Percentiles rank a stretch among this genome's conserved stretches.
Conservation (phyloP, 1,140 invertebrate genomes). For the Solen grandis region DNA sequence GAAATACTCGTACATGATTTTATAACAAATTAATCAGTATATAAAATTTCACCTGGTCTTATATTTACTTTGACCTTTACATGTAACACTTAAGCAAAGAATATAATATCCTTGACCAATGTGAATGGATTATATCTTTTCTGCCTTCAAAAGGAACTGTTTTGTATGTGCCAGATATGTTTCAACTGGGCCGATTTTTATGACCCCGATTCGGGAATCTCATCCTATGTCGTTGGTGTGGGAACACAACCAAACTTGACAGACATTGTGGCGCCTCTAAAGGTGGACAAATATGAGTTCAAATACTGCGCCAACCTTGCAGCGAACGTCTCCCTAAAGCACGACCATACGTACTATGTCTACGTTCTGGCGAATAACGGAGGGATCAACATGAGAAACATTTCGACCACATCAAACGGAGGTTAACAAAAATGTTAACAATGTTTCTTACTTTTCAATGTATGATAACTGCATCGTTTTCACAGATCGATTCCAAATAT, state of each 20-base stretch:
- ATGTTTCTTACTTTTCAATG: too few relatives aligned
- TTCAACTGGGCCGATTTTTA: constrained; percentile 63
- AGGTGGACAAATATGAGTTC: neutral
- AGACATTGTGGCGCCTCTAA: constrained; percentile 26
- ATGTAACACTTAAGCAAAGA: too few relatives aligned
- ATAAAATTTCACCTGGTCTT: too few relatives aligned
- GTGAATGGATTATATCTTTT: too few relatives aligned
- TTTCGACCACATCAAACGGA: constrained; percentile 39
- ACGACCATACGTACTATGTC: constrained; percentile 38
- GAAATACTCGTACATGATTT: too few relatives aligned
- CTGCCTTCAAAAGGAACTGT: too few relatives aligned
- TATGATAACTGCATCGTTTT: too few relatives aligned
- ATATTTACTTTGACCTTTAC: too few relatives aligned
- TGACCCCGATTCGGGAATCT: constrained; percentile 63
- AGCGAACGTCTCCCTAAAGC: constrained; percentile 27
- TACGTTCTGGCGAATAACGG: constrained; percentile 48
- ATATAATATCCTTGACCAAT: too few relatives aligned
- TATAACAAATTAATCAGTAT: too few relatives aligned
- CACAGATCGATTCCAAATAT: too few relatives aligned
- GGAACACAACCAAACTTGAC: constrained; percentile 25
- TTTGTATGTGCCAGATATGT: constrained; percentile 49
- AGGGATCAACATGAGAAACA: constrained; percentile 33
- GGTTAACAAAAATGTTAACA: too few relatives aligned
- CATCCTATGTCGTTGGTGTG: constrained; percentile 45
- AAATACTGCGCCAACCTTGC: constrained; percentile 1